Evolutionary conservation across 1,140 invertebrate genomes (phyloP).

Genomic region (Heliconius eleuchia): DNA sequence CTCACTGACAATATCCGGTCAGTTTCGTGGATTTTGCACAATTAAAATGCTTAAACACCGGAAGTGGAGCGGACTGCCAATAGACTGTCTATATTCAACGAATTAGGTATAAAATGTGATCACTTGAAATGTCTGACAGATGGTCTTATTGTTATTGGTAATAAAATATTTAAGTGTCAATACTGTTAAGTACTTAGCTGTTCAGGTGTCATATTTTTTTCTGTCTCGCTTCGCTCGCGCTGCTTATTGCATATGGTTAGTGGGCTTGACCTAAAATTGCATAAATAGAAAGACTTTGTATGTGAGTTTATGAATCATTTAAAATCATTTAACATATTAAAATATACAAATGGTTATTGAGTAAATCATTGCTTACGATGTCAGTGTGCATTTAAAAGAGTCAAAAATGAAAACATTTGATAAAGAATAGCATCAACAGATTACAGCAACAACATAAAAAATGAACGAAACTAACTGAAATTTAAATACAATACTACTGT

Average conservation of each 20-base stretch:
- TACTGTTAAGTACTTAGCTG: background rate
- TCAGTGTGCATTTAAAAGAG: background rate
- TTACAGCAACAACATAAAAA: background rate
- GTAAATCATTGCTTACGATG: too few species aligned
- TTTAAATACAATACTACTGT: constrained; percentile 4
- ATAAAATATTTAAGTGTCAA: background rate
- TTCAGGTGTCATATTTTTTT: constrained; percentile 1
- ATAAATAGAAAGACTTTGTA: too few species aligned
- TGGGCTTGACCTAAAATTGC: background rate
- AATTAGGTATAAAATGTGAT: constrained; percentile 26
- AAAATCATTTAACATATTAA: too few species aligned
- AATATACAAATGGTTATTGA: too few species aligned
- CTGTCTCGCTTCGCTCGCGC: background rate
- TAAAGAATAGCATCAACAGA: background rate
- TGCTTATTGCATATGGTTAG: background rate
- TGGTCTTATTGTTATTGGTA: constrained; percentile 3
- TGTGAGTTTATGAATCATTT: too few species aligned
- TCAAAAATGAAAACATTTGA: background rate
- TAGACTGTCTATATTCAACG: constrained; percentile 10
- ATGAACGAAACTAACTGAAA: background rate
- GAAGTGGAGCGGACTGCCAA: constrained; percentile 21
- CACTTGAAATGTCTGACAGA: constrained; percentile 20
- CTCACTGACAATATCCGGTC: constrained; percentile 37
- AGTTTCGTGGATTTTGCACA: constrained; percentile 43
- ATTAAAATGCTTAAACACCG: constrained; percentile 33